phyloP scores from a whole-genome alignment of 2,888 invertebrate genomes.

The Antitype chi region DNA sequence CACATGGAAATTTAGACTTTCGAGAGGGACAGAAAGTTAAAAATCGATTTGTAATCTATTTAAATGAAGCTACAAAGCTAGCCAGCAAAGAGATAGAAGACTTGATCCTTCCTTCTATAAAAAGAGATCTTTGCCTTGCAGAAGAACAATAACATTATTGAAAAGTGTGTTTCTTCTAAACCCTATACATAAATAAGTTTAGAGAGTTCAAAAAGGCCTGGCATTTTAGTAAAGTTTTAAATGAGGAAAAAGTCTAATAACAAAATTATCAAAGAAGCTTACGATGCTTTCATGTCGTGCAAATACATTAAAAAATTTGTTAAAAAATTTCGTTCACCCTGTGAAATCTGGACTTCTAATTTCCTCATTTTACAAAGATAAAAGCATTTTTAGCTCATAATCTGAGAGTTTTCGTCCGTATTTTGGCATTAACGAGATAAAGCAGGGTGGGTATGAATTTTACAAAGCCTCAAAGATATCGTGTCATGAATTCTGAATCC shows the following conservation, averaged over 20 bases:
- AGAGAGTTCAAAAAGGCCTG: too few relatives aligned
- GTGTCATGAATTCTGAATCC: conserved; percentile 31
- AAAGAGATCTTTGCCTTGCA: not conserved
- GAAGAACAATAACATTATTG: too few relatives aligned
- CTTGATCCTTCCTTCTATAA: not conserved
- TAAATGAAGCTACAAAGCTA: not conserved
- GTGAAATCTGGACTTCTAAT: conserved; percentile 15
- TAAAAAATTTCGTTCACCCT: not conserved
- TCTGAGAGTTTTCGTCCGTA: conserved; percentile 19
- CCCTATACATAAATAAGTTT: not conserved
- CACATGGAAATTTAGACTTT: not conserved
- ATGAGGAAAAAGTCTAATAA: not conserved
- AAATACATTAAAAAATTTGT: not conserved
- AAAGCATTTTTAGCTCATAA: conserved; percentile 36
- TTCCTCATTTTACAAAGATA: conserved; percentile 19
- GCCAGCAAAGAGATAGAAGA: not conserved
- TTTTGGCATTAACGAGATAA: conserved; percentile 31
- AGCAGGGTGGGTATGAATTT: conserved; percentile 7
- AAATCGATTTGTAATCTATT: not conserved
- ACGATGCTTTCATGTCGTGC: not conserved
- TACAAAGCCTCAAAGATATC: conserved; percentile 19
- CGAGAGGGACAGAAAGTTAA: not conserved
- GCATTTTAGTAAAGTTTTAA: too few relatives aligned
- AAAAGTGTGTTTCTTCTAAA: not conserved
- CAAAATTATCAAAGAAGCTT: not conserved